Base-by-base conservation (phyloP, 2,888 invertebrate genomes). In the Papilio protenor region DNA sequence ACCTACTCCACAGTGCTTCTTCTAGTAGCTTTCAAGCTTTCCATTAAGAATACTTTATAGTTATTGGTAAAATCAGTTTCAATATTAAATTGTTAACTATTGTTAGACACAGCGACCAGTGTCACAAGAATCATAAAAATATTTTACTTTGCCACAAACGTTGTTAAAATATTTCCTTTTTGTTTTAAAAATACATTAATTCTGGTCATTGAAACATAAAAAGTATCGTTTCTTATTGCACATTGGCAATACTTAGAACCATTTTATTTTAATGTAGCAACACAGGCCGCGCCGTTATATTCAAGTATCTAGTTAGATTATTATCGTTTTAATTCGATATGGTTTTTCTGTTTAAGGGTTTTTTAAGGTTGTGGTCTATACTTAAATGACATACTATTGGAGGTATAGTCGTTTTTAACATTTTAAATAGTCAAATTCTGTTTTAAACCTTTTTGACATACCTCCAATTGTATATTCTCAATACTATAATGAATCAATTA, bases 261-360 rank as follows among this genome's bases (percentile, higher is more conserved):
- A 70, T 40, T 4, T 55, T 23, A 23, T 23, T 52, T 52, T 18
- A 23, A 1, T 73, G 16, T 64, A 69, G 57, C 8, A 71, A 55
- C 77, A 79, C 75, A 71, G 70, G 79, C 66, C 80, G 78, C 79
- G 73, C 57, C 71, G 77, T 71, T 66, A 74, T 57, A 23, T 74
- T 27, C 23, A 71, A 73, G 14, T 79, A 78, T 55, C 74, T 79
- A 61, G 27, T 61, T 61, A 76, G 14, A 64, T 77, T 77, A 72
- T 76, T 79, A 80, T 61, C 78, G 52, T 74, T 66, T 78, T 76
- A 71, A 78, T 73, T 73, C 75, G 77, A 77, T 69, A 79, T 80
- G 80, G 81, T 79, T 78, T 82, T 80, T 80, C 71, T 80, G 79
- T 79, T 73, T 49, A 49, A 79, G 80, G 82, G 80, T 82, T 80